These are phyloP conservation scores for Cantharis flavilabris DNA, from an alignment of 2,888 invertebrate genomes.

Conservation along the genomic window DNA sequence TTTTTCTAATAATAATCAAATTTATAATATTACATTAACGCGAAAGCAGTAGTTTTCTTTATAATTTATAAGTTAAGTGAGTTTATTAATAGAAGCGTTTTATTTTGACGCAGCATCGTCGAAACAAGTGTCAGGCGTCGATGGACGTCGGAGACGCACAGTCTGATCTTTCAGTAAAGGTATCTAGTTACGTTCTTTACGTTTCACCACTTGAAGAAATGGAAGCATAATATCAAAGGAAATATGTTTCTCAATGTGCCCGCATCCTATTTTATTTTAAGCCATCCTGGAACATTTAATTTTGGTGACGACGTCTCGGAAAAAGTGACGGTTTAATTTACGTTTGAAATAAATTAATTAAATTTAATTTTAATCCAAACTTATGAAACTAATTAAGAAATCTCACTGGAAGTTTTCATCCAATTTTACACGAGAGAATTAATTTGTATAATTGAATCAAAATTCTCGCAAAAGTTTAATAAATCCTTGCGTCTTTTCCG, in stretches of 20 bases:
- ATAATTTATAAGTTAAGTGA: slow-evolving; percentile 16
- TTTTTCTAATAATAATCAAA: neutral
- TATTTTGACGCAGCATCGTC: slow-evolving; percentile 32
- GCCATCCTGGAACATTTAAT: neutral
- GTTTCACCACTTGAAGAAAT: slow-evolving; percentile 12
- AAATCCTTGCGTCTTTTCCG: neutral
- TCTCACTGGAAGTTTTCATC: slow-evolving; percentile 7
- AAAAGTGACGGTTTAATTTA: neutral
- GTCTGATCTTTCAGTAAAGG: slow-evolving; percentile 30
- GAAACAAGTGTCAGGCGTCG: slow-evolving; percentile 39
- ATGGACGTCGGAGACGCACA: slow-evolving; percentile 36
- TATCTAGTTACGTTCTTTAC: slow-evolving; percentile 25
- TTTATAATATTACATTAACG: neutral
- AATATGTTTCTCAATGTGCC: slow-evolving; percentile 5
- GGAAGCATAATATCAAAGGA: neutral
- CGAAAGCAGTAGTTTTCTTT: neutral
- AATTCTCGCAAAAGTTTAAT: slow-evolving; percentile 7
- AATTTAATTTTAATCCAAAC: neutral
- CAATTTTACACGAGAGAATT: neutral
- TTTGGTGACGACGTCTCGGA: neutral
- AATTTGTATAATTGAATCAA: slow-evolving; percentile 10
- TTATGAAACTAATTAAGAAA: neutral
- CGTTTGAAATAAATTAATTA: neutral
- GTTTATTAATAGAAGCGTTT: slow-evolving; percentile 33
- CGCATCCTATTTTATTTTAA: slow-evolving; percentile 3